Evolutionary conservation across 2,797 vertebrate species (phyloP).

Genomic region (Microctenopoma stevenorrisi): DNA sequence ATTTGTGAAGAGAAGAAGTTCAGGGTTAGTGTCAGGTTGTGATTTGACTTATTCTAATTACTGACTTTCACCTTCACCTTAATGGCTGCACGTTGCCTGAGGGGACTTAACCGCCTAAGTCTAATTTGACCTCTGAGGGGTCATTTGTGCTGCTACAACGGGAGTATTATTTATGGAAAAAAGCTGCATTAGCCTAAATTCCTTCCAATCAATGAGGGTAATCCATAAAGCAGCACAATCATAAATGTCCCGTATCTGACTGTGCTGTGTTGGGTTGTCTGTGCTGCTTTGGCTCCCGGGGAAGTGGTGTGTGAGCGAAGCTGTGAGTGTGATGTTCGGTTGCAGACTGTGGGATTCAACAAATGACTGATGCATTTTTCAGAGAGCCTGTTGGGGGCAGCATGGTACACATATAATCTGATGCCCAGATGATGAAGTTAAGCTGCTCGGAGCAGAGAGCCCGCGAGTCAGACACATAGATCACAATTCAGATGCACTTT

Average conservation of each 20-base stretch:
- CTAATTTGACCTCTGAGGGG: conserved; percentile 63
- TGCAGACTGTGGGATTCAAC: conserved; percentile 42
- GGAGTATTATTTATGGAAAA: conserved; percentile 62
- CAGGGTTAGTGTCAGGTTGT: conserved; percentile 18
- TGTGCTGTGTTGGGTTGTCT: conserved; percentile 6
- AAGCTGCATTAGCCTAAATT: conserved; percentile 68
- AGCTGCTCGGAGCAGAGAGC: conserved; percentile 33
- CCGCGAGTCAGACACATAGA: conserved; percentile 36
- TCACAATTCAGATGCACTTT: conserved; percentile 36
- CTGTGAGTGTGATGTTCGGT: conserved; percentile 37
- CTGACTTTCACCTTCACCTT: conserved; percentile 29
- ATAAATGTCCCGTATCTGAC: background rate
- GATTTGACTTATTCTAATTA: conserved; percentile 39
- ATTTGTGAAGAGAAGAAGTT: conserved; percentile 29
- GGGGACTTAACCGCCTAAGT: conserved; percentile 52
- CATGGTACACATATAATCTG: conserved; percentile 78
- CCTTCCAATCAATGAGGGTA: conserved; percentile 69
- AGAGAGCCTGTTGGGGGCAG: conserved; percentile 82
- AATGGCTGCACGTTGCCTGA: conserved; percentile 35
- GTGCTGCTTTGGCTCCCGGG: conserved; percentile 1
- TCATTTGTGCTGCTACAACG: conserved; percentile 58
- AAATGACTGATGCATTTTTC: conserved; percentile 41
- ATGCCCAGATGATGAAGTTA: conserved; percentile 56
- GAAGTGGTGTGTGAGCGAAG: conserved; percentile 15
- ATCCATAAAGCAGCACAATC: conserved; percentile 33